A percentile compares a stretch with the other conserved stretches of the same genome.
These are phyloP conservation scores for Phymatocera aterrima DNA, from an alignment of 2,888 invertebrate genomes.

Conservation along the genomic window DNA sequence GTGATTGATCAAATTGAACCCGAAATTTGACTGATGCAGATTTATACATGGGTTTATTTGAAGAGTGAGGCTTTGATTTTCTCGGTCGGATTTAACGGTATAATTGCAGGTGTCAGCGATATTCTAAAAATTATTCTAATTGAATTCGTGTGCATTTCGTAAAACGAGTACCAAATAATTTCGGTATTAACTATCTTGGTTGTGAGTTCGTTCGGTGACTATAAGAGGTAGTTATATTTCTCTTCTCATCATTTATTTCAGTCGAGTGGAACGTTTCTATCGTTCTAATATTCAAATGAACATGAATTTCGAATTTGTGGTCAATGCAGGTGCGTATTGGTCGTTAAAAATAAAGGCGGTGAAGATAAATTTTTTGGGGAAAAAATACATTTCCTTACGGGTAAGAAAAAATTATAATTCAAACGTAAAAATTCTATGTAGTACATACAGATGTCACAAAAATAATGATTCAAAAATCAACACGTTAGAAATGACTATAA, in stretches of 20 bases:
- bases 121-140: neutral
- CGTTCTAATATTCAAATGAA: neutral
- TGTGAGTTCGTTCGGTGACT: neutral
- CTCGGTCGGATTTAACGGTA: neutral
- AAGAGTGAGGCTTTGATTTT: neutral
- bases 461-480: slow-evolving; percentile 9
- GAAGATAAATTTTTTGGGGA: too few relatives aligned
- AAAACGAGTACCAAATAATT: neutral
- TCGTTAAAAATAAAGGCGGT: too few relatives aligned
- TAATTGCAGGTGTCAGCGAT: too few relatives aligned
- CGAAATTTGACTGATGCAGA: neutral
- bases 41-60: neutral
- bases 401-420: neutral
- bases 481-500: neutral
- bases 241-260: neutral
- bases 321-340: too few relatives aligned
- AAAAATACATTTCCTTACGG: too few relatives aligned
- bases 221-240: neutral
- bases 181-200: neutral
- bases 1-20: neutral
- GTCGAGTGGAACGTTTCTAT: neutral
- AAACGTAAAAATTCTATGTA: neutral
- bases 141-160: neutral
- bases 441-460: neutral
- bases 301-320: neutral